Base-by-base conservation (phyloP, 1,140 invertebrate genomes). In the Nixonia krombeini region DNA sequence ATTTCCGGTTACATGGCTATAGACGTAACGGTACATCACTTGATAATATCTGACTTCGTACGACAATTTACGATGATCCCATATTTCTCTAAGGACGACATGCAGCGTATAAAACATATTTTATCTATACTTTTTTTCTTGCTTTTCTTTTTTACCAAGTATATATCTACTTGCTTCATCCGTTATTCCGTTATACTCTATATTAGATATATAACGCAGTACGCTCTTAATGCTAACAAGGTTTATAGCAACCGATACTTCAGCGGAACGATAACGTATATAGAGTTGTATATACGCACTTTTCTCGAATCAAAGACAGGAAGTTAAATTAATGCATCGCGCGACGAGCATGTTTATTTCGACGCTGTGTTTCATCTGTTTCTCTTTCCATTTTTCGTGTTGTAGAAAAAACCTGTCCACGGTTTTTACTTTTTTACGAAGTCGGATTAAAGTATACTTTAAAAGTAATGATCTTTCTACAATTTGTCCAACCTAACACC, bases 51-150 rank as follows among this genome's bases (percentile, higher is more conserved):
- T 72, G 68, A 75, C 67, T 74, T 73, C 65, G 66, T 74, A 80
- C 72, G 64, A 79, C 61, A 78, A 57, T 59, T 76, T 76, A 79
- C 67, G 53, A 80, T 81, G 73, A 80, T 80, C 76, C 75, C 70
- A 72, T 78, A 74, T 51, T 80, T 59, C 50, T 72, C 77, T 82
- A 83, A 68, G 46, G 76, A 83, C 76, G 76, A 84, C 77, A 83
- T 79, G 73, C 75, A 79, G 81, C 83, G 82, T 85, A 85, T 81
- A 85, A 85, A 85, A 85, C 81, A 84, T 84, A 85, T 84, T 75
- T 81, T 76, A 76, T 79, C 68, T 76, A 74, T 80, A 76, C 72
- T 72, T 74, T 62, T 79, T 73, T 64, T 57, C 56, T 55, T 66
- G 68, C 13, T 65, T 72, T 53, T 67, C 37, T 55, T 52, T 59